Percentiles rank a stretch among this genome's conserved stretches.
Evolutionary conservation across 2,888 invertebrate species (phyloP).

Genomic region (Epinotia demarniana): DNA sequence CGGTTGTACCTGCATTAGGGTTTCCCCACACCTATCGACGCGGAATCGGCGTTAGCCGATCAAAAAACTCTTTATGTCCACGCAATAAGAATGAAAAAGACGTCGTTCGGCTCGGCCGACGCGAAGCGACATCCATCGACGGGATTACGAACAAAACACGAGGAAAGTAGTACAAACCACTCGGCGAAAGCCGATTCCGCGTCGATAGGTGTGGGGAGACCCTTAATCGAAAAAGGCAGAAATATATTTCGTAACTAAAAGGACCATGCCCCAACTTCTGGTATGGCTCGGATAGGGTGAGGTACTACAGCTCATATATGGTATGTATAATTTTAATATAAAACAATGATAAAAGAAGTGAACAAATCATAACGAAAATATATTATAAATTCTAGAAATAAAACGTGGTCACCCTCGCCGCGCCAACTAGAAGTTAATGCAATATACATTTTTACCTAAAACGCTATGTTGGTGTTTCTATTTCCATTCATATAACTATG

Average conservation of each 20-base stretch:
- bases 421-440: constrained; percentile 58
- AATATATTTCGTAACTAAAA: constrained; percentile 64
- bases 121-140: no score
- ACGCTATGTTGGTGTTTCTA: constrained; percentile 83
- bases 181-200: no score
- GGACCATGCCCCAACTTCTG: constrained; percentile 57
- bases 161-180: no score
- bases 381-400: constrained; percentile 75
- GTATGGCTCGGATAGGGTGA: constrained; percentile 62
- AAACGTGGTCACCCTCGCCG: constrained; percentile 65
- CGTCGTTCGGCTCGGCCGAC: no score
- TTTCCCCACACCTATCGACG: no score
- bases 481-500: constrained; percentile 78
- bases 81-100: no score
- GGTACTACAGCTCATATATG: constrained; percentile 61
- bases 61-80: no score
- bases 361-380: constrained; percentile 80
- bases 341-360: constrained; percentile 74
- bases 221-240: constrained; percentile 27
- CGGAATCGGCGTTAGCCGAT: no score
- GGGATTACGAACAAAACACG: no score
- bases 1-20: constrained; percentile 38
- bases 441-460: constrained; percentile 74
- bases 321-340: constrained; percentile 61
- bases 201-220: no score